phyloP scores from a whole-genome alignment of 2,888 invertebrate species.

The Pogonocherus hispidulus region DNA sequence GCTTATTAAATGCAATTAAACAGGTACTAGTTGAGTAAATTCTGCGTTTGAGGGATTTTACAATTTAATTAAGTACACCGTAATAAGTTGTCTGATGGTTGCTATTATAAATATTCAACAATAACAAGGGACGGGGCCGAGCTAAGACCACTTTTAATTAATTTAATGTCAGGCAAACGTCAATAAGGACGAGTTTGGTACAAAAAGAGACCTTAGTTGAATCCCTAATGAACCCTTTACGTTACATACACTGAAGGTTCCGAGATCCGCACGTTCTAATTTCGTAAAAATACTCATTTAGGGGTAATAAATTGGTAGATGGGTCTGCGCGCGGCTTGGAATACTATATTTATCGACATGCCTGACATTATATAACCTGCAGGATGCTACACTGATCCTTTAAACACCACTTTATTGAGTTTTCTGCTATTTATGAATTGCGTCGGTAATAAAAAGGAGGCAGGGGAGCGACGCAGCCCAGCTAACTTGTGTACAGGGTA shows the following conservation, averaged over 20 bases:
- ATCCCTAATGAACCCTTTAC: constrained; percentile 54
- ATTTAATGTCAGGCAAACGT: constrained; percentile 60
- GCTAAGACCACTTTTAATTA: constrained; percentile 59
- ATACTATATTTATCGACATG: constrained; percentile 2
- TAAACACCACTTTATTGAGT: background rate
- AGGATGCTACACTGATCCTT: background rate
- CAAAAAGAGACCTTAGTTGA: constrained; percentile 57
- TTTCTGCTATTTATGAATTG: no score
- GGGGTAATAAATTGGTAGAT: constrained; percentile 17
- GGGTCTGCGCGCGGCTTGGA: background rate
- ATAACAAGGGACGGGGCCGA: constrained; percentile 35
- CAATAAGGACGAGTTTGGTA: constrained; percentile 58
- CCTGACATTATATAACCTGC: background rate
- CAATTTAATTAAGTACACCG: constrained; percentile 40
- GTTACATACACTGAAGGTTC: constrained; percentile 33
- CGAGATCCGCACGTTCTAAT: constrained; percentile 24
- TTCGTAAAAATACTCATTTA: constrained; percentile 31
- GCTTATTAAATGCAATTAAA: constrained; percentile 17
- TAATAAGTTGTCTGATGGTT: constrained; percentile 42
- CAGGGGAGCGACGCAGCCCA: no score
- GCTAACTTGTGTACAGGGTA: no score
- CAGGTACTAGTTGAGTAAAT: constrained; percentile 25
- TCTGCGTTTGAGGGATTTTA: constrained; percentile 29
- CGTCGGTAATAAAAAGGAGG: no score
- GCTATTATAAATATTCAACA: constrained; percentile 45